These are phyloP conservation scores for Cephus pygmeus DNA, from an alignment of 2,888 invertebrate species.

Conservation along the genomic window DNA sequence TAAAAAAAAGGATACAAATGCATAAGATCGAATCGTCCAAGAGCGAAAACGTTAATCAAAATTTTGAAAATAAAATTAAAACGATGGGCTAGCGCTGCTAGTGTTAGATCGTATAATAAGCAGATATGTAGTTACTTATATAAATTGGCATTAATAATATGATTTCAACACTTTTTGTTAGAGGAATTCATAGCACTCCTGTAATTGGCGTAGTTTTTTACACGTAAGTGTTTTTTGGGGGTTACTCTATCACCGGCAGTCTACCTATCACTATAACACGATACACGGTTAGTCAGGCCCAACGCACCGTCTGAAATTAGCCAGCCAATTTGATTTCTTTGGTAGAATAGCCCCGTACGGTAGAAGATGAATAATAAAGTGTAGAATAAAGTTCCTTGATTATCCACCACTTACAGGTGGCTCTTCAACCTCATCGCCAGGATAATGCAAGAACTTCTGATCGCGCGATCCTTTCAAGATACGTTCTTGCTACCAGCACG, in stretches of 20 bases:
- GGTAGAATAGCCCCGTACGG: not conserved
- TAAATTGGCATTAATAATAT: too few relatives aligned
- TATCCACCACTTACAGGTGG: not conserved
- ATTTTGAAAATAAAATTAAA: too few relatives aligned
- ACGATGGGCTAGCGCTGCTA: too few relatives aligned
- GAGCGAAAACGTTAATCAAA: too few relatives aligned
- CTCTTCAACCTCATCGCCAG: not conserved
- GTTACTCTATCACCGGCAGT: not conserved
- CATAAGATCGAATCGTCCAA: too few relatives aligned
- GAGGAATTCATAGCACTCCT: too few relatives aligned
- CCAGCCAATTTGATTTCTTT: not conserved
- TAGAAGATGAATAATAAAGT: not conserved
- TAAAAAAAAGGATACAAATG: too few relatives aligned
- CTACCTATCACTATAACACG: not conserved
- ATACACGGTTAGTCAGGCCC: not conserved
- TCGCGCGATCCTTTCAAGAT: not conserved
- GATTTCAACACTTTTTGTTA: too few relatives aligned
- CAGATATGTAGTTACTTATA: too few relatives aligned
- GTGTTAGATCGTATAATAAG: too few relatives aligned
- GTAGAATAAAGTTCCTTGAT: not conserved
- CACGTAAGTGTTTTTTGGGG: too few relatives aligned
- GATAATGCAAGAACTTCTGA: not conserved
- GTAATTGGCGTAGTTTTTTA: too few relatives aligned
- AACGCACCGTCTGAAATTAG: not conserved
- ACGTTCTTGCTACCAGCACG: not conserved